These are phyloP conservation scores for Gastrophryne carolinensis DNA, from an alignment of 2,797 vertebrate genomes.

Conservation along the genomic window DNA sequence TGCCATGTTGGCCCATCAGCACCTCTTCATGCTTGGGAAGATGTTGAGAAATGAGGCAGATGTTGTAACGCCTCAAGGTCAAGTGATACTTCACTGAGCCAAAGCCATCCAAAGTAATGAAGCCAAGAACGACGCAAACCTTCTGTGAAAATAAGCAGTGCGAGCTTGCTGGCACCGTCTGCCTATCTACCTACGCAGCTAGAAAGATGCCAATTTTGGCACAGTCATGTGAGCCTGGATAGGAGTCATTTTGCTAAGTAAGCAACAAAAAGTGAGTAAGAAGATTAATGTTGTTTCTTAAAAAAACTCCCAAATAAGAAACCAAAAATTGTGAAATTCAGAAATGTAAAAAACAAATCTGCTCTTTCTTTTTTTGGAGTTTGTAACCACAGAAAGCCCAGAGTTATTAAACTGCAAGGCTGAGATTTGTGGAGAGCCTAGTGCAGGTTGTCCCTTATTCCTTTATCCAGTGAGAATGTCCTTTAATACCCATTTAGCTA, in stretches of 20 bases:
- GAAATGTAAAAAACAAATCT: too few species aligned
- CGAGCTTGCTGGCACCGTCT: constrained; percentile 2
- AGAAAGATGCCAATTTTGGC: not conserved
- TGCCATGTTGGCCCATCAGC: constrained; percentile 14
- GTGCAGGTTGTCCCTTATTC: too few species aligned
- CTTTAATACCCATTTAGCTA: too few species aligned
- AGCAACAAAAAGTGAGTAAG: too few species aligned
- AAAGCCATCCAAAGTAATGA: not conserved
- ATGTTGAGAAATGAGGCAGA: constrained; percentile 37
- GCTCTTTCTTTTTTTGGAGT: too few species aligned
- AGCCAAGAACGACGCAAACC: constrained; percentile 9
- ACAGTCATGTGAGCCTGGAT: not conserved
- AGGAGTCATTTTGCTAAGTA: not conserved
- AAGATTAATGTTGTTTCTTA: not conserved
- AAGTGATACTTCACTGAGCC: constrained; percentile 18
- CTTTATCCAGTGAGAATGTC: too few species aligned
- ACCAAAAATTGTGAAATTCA: constrained; percentile 6
- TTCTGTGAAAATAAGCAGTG: constrained; percentile 4
- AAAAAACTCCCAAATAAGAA: too few species aligned
- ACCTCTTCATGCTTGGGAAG: constrained; percentile 6
- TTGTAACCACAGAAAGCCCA: too few species aligned
- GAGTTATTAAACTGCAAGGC: too few species aligned
- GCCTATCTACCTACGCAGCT: not conserved
- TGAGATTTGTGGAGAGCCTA: too few species aligned
- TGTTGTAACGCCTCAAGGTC: constrained; percentile 23